A percentile compares a stretch with the other conserved stretches of the same genome.
phyloP scores from a whole-genome alignment of 2,797 vertebrate genomes.

The Acestrorhynchus altus region DNA sequence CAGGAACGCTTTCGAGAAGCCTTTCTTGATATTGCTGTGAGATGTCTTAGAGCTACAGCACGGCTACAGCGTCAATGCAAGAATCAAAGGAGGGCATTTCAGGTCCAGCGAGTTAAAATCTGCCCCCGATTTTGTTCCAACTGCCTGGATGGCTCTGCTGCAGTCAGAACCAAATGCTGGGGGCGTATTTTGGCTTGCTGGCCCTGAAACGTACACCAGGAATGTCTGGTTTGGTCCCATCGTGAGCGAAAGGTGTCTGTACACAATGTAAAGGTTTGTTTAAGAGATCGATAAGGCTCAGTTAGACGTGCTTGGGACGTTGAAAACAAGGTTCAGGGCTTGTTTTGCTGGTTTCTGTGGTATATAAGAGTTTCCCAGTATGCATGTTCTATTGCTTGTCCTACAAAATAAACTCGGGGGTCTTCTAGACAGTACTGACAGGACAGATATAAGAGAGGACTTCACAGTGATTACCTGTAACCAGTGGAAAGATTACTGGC shows the following conservation, averaged over 20 bases:
- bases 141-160: too few relatives aligned
- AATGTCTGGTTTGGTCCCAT: slow-evolving; percentile 80
- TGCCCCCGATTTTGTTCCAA: too few relatives aligned
- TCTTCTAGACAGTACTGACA: slow-evolving; percentile 50
- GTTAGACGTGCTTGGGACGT: slow-evolving; percentile 13
- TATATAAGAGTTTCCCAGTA: slow-evolving; percentile 18
- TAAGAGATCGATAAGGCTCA: slow-evolving; percentile 38
- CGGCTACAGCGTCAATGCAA: slow-evolving; percentile 49
- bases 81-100: too few relatives aligned
- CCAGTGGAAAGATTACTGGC: slow-evolving; percentile 64
- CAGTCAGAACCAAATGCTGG: too few relatives aligned
- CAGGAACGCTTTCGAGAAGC: neutral
- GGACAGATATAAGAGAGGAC: slow-evolving; percentile 50
- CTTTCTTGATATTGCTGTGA: slow-evolving; percentile 3
- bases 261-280: slow-evolving; percentile 28
- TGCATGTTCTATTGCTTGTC: slow-evolving; percentile 77
- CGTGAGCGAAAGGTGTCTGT: slow-evolving; percentile 66
- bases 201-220: too few relatives aligned
- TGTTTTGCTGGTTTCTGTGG: slow-evolving; percentile 67
- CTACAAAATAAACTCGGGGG: slow-evolving; percentile 68
- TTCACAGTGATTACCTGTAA: slow-evolving; percentile 82
- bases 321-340: slow-evolving; percentile 24
- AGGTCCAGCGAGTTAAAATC: too few relatives aligned
- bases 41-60: neutral
- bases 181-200: too few relatives aligned